Evolutionary conservation across 2,888 invertebrate species (phyloP).

Genomic region (Cartodere bifasciata): DNA sequence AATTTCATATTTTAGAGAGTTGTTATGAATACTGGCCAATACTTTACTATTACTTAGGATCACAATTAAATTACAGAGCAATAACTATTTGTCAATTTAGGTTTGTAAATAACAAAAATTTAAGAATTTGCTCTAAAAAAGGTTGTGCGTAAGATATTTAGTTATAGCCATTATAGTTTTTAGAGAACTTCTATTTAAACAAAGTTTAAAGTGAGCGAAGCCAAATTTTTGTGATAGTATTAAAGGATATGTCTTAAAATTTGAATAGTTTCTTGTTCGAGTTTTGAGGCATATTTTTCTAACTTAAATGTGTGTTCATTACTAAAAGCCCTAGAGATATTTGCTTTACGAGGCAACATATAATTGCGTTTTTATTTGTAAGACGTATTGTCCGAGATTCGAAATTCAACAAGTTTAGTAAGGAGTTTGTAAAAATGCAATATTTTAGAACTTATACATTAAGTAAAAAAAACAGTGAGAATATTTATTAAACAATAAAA

Average conservation of each 20-base stretch:
- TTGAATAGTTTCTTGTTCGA: conserved; percentile 6
- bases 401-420: conserved; percentile 4
- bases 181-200: not conserved
- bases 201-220: conserved; percentile 12
- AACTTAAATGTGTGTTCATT: conserved; percentile 16
- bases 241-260: conserved; percentile 17
- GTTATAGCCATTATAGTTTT: not conserved
- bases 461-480: conserved; percentile 26
- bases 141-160: conserved; percentile 20
- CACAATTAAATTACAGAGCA: conserved; percentile 14
- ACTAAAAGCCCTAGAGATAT: conserved; percentile 8
- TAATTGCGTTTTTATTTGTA: conserved; percentile 12
- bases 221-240: conserved; percentile 25
- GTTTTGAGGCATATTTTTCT: conserved; percentile 13
- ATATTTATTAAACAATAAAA: conserved; percentile 23
- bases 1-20: conserved; percentile 11
- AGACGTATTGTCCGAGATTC: conserved; percentile 19
- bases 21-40: conserved; percentile 14
- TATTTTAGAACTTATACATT: conserved; percentile 18
- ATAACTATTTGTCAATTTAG: conserved; percentile 21
- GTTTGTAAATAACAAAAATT: conserved; percentile 15
- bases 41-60: conserved; percentile 9
- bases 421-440: conserved; percentile 15
- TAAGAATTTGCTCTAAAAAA: conserved; percentile 18
- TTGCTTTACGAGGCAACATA: conserved; percentile 10